Evolutionary conservation across 2,888 invertebrate genomes (phyloP).

Genomic region (Saturnia japonica): DNA sequence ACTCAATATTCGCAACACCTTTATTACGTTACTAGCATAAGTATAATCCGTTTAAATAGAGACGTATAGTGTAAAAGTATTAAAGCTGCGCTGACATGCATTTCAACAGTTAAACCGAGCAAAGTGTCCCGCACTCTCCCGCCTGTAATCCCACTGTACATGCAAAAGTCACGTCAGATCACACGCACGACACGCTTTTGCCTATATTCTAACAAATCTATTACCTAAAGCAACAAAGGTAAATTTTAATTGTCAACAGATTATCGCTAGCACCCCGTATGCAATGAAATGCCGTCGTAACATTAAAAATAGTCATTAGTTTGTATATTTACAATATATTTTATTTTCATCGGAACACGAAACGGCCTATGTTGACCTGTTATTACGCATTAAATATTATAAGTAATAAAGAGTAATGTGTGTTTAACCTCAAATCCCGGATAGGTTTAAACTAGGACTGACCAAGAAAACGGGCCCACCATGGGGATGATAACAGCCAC

Average conservation of each 20-base stretch:
- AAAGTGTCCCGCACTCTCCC: constrained; percentile 68
- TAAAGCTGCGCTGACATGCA: constrained; percentile 72
- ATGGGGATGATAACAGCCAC: no score
- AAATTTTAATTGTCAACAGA: constrained; percentile 69
- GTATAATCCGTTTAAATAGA: constrained; percentile 66
- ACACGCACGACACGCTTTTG: constrained; percentile 47
- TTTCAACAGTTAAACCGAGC: constrained; percentile 57
- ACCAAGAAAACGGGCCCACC: no score
- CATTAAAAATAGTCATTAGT: background rate
- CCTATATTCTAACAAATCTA: constrained; percentile 48
- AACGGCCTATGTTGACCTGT: background rate
- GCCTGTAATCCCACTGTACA: constrained; percentile 60
- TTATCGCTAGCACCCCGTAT: constrained; percentile 37
- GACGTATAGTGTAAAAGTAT: constrained; percentile 54
- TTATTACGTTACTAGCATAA: constrained; percentile 48
- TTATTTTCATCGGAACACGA: background rate
- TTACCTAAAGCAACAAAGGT: constrained; percentile 65
- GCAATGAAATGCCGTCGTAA: background rate
- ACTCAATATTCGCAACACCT: constrained; percentile 11
- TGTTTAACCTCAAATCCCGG: no score
- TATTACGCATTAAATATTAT: no score
- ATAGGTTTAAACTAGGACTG: no score
- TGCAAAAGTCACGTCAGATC: constrained; percentile 61
- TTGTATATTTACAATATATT: background rate
- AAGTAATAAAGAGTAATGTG: no score